Conservation (phyloP, 1,140 invertebrate species). For the Philopotamus ludificatus region DNA sequence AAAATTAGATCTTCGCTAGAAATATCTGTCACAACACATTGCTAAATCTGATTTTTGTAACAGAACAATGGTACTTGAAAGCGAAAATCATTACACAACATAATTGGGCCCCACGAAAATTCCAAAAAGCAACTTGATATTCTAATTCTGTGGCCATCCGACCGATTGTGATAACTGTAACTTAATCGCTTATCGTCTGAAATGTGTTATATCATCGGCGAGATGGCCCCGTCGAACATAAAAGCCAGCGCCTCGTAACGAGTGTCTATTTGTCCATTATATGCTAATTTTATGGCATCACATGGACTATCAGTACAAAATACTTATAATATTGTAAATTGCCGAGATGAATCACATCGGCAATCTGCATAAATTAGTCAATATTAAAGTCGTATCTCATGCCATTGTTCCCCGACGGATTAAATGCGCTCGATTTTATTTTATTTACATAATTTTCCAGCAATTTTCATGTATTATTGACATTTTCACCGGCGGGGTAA, state of each 20-base stretch:
- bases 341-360: background rate
- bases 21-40: too few species aligned
- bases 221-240: conserved; percentile 6
- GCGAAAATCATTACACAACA: background rate
- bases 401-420: too few species aligned
- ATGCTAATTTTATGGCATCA: conserved; percentile 33
- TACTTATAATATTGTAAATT: conserved; percentile 18
- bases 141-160: too few species aligned
- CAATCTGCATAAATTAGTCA: background rate
- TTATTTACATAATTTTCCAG: too few species aligned
- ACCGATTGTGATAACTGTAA: background rate
- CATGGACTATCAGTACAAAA: conserved; percentile 23
- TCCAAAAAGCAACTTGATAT: too few species aligned
- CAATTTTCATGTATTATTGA: too few species aligned
- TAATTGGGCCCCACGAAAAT: background rate
- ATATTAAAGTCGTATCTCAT: too few species aligned
- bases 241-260: conserved; percentile 22
- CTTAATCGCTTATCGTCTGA: conserved; percentile 4
- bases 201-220: conserved; percentile 16
- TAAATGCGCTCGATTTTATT: too few species aligned
- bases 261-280: conserved; percentile 30
- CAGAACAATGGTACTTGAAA: background rate
- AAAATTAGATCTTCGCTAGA: too few species aligned
- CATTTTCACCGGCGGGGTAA: too few species aligned
- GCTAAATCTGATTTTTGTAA: background rate